phyloP scores from a whole-genome alignment of 2,113 vertebrate genomes.

The Porphyrio hochstetteri region DNA sequence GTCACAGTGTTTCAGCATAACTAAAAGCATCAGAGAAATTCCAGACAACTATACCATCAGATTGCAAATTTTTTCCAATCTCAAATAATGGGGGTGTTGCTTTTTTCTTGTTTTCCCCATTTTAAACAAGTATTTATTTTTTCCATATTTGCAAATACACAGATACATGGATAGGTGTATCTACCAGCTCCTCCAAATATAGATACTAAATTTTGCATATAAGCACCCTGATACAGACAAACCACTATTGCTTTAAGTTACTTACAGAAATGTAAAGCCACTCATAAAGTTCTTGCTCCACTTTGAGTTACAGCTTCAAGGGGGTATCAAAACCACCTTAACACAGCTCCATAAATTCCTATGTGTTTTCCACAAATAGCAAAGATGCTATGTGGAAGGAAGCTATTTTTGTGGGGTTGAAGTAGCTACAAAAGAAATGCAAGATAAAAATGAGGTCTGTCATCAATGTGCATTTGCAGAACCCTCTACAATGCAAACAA shows the following conservation, averaged over 20 bases:
- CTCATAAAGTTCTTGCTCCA: constrained; percentile 20
- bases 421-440: background rate
- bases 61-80: background rate
- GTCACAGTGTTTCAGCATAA: background rate
- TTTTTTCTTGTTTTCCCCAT: background rate
- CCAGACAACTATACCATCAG: background rate
- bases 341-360: background rate
- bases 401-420: background rate
- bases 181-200: background rate
- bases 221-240: background rate
- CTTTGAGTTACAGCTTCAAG: constrained; percentile 18
- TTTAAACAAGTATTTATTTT: background rate
- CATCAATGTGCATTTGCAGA: background rate
- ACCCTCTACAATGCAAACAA: constrained; percentile 11
- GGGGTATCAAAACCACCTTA: background rate
- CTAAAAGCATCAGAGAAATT: background rate
- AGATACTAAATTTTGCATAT: constrained; percentile 37
- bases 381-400: background rate
- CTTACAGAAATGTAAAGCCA: background rate
- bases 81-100: background rate
- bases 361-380: background rate
- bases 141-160: background rate
- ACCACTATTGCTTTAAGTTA: background rate
- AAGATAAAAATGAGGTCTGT: background rate
- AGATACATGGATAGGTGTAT: background rate